Base-by-base conservation (phyloP, 2,113 vertebrate species). In the Riparia riparia region DNA sequence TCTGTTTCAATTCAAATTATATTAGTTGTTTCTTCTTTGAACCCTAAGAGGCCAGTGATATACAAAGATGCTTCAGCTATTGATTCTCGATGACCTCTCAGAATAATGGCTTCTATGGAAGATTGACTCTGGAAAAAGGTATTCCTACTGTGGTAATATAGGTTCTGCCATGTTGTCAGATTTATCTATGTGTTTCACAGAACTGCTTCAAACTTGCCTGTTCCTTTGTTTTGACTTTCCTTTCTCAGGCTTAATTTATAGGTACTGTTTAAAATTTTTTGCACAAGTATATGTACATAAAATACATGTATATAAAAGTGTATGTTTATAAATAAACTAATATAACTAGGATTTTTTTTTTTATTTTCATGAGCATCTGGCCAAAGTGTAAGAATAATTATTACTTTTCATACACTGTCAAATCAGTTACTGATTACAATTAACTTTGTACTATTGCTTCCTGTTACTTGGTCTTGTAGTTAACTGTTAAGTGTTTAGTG, bases 221-320 rank as follows among this genome's bases (percentile, higher is more conserved):
- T 80, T 96, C 51, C 29, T 72, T 90, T 82, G 16, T 69, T 90
- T 65, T 69, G n/a, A 64, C 17, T 26, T 65, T 69, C 20, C 31
- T 72, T 11, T 61, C 58, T 64, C 3, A 17, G 47, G 4, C 24
- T 82, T 73, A 32, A 69, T 69, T 89, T 87, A 32, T 66, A 39
- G 20, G 6, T 61, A 42, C 25, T 31, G 51, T 37, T 37, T 9
- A 37, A 37, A 37, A 9, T 63, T 15, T 74, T 74, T 88, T n/a
- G 2, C 26, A 17, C 17, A 34, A 31, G 32, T 42, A 34, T 12
- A 42, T 0, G 0, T 58, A 18, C 42, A 29, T 54, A 60, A 66
- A 64, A 66, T 34, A 34, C 6, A 29, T 7, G 7, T 32, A 25
- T 45, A 28, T 58, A 29, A 53, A 80, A 86, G 44, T 7, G 6